These are phyloP conservation scores for Cavia porcellus DNA, from an alignment of 2,113 vertebrate species.

Conservation along the genomic window DNA sequence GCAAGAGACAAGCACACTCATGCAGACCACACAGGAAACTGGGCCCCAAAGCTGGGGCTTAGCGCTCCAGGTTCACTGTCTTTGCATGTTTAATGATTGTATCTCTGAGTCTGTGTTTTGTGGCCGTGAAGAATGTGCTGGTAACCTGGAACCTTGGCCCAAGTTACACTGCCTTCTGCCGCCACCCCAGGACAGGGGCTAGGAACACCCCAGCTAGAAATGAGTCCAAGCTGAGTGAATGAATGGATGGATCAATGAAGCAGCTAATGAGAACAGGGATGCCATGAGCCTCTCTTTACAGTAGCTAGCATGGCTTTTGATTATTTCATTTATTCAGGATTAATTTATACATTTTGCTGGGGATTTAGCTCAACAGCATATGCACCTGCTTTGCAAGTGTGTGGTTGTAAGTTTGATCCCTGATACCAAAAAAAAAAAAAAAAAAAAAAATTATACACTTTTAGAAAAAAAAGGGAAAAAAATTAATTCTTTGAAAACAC, in stretches of 20 bases:
- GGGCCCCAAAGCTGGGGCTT: neutral
- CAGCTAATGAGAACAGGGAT: neutral
- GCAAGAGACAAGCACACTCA: neutral
- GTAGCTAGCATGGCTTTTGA: neutral
- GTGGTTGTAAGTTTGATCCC: too few species aligned
- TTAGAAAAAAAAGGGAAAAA: neutral
- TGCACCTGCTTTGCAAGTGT: too few species aligned
- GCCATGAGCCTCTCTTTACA: neutral
- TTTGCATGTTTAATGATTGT: neutral
- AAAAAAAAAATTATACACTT: neutral
- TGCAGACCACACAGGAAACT: neutral
- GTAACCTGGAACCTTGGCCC: neutral
- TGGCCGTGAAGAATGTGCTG: neutral
- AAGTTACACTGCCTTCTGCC: neutral
- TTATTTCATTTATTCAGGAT: neutral
- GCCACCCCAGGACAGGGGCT: neutral
- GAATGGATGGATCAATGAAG: neutral
- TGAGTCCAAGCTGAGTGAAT: neutral
- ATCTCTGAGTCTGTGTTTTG: neutral
- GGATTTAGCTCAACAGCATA: too few species aligned
- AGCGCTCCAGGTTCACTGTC: neutral
- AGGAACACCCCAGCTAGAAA: too few species aligned
- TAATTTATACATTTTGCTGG: too few species aligned
- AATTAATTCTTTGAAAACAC: conserved; percentile 4
- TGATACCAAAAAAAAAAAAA: too few species aligned